Conservation (phyloP, 2,113 vertebrate species). For the Hippopotamus amphibius region DNA sequence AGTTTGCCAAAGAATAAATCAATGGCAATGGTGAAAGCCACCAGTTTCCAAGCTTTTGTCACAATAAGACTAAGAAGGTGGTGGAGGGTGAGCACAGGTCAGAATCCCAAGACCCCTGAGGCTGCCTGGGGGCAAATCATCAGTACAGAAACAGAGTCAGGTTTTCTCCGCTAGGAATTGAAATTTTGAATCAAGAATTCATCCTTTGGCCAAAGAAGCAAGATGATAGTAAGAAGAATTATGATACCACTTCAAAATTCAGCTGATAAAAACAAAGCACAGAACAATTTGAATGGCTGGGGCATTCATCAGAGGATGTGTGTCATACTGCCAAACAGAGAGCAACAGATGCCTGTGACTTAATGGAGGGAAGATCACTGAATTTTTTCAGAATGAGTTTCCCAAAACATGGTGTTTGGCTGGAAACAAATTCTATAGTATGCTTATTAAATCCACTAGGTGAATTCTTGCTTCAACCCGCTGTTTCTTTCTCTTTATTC, state of each 20-base stretch:
- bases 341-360: neutral
- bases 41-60: neutral
- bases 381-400: conserved; percentile 46
- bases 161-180: neutral
- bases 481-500: neutral
- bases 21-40: neutral
- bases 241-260: neutral
- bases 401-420: neutral
- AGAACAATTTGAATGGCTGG: neutral
- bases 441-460: neutral
- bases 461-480: neutral
- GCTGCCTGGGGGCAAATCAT: neutral
- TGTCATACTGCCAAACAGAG: neutral
- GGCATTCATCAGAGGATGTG: rapidly evolving
- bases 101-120: neutral
- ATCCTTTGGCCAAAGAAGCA: neutral
- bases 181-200: neutral
- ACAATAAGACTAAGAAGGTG: neutral
- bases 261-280: neutral
- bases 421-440: neutral
- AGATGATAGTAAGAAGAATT: neutral
- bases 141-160: rapidly evolving
- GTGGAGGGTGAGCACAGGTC: neutral
- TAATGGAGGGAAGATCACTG: conserved; percentile 17
- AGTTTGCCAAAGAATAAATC: neutral